Base-by-base conservation (phyloP, 2,888 invertebrate genomes). In the Habrosyne pyritoides region DNA sequence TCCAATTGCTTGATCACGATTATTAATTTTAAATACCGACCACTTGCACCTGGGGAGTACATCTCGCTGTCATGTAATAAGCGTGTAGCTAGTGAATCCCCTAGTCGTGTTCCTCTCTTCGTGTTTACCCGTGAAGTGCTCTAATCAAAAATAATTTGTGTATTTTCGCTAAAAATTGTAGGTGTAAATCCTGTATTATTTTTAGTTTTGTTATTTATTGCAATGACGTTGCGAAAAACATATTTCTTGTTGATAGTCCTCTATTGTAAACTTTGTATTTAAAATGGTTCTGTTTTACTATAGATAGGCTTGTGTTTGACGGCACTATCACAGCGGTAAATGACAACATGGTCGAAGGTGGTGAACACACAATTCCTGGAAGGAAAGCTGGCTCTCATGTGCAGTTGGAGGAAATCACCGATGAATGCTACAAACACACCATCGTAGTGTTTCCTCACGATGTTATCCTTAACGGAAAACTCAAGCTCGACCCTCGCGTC, bases 1-100 rank as follows among this genome's bases (percentile, higher is more conserved):
- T 60, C 68, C 66, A 69, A 78, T 77, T 71, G 62, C 61, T 60
- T 47, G 54, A 64, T 79, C 83, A 80, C 76, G 79, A 78, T 56
- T 58, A 58, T 53, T 52, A 51, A 21, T 59, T 52, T 56, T 56
- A 54, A 52, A 51, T 30, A 36, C 48, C n/a, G 33, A 52, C 58
- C 53, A 54, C 47, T 53, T 52, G 53, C 55, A 60, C 48, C 30
- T 57, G 55, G 30, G 18, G 8, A 18, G 42, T 18, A 42, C 18
- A 28, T 10, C 30, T 28, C 26, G 49, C 18, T n/a, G 28, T 28
- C 50, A 4, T 10, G 0, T 28, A 18, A 18, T 28, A 18, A 12
- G 30, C 12, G 10, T 28, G 28, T 21, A 21, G 21, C 21, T n/a
- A 26, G 18, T 50, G n/a, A 50, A 18, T 10, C 28, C 28, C 21